Percentiles rank a stretch among this genome's conserved stretches.
phyloP scores from a whole-genome alignment of 2,888 invertebrate genomes.

The Macrophya alboannulata region DNA sequence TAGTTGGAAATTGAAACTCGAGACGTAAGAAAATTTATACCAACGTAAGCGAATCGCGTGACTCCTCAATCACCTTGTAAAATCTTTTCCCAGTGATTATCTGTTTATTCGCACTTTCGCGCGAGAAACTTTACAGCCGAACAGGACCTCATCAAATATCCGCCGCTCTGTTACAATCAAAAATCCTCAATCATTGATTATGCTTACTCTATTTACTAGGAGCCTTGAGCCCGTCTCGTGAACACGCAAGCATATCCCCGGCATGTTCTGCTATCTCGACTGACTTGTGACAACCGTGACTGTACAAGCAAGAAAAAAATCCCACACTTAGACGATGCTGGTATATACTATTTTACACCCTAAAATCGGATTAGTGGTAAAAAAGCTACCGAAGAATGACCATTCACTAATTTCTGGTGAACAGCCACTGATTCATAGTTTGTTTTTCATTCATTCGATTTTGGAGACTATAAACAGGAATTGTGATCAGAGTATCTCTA shows the following conservation, averaged over 20 bases:
- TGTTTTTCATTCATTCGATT: neutral
- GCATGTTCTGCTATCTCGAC: neutral
- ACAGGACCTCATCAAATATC: constrained; percentile 19
- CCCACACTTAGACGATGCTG: neutral
- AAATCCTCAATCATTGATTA: constrained; percentile 31
- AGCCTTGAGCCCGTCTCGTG: neutral
- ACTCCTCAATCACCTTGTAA: constrained; percentile 54
- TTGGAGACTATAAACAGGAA: neutral
- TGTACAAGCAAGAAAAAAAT: neutral
- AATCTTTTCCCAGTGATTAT: constrained; percentile 43
- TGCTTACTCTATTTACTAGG: neutral
- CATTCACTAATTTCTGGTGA: neutral
- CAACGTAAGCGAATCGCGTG: constrained; percentile 51
- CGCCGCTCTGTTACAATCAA: neutral
- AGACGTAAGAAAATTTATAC: constrained; percentile 52
- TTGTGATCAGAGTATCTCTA: neutral
- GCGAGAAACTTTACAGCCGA: neutral
- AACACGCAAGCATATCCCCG: constrained; percentile 8
- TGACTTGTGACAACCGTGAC: neutral
- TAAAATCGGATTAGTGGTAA: neutral
- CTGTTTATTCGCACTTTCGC: constrained; percentile 40
- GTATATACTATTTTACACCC: neutral
- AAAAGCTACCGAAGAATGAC: constrained; percentile 11
- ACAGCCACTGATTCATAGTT: neutral
- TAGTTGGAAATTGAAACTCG: constrained; percentile 56